Base-by-base conservation (phyloP, 35 echinoderm and acorn worm species). In the Apostichopus parvimensis region DNA sequence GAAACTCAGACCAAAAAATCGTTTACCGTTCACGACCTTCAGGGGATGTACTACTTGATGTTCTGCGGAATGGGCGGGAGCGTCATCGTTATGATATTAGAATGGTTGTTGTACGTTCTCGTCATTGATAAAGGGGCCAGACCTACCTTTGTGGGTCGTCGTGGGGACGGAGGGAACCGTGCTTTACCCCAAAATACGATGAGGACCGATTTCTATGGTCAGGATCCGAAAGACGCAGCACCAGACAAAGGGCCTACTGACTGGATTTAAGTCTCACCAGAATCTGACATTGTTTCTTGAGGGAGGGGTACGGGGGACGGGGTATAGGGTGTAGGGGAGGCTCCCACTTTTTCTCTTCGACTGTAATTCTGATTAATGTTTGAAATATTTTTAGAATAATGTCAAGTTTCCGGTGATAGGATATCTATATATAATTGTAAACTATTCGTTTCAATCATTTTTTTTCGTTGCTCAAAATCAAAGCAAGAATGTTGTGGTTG, bases 41-140 rank as follows among this genome's bases (percentile, higher is more conserved):
- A 93, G 26, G 96, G 96, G 52, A 21, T 98, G n/a, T 98, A 98
- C 56, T 98, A 98, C 55, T 53, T 98, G 7, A 62, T 98, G 25
- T 53, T 92, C 10, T 91, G 95, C 10, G 94, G 94, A 6, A 54
- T 98, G 26, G 89, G 79, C 9, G 57, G 92, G 9, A 94, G 92
- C 78, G 53, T 95, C 62, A 93, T 98, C 55, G 86, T 98, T 53
- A 92, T 98, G 64, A 86, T 93, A 53, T 66, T 95, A 20, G 96
- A 98, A 73, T 78, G 77, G 77, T 73, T 91, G 21, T 10, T 91
- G 6, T 91, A 77, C 76, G 70, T 78, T 15, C 89, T 91, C 20
- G 75, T 57, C 64, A 28, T 88, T 7, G 61, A 72, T 64, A 88
- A 88, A 23, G 24, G 17, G 6, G 64, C 57, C 68, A n/a, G 86